Conservation (phyloP, 2,113 vertebrate species). For the Chiloscyllium plagiosum region DNA sequence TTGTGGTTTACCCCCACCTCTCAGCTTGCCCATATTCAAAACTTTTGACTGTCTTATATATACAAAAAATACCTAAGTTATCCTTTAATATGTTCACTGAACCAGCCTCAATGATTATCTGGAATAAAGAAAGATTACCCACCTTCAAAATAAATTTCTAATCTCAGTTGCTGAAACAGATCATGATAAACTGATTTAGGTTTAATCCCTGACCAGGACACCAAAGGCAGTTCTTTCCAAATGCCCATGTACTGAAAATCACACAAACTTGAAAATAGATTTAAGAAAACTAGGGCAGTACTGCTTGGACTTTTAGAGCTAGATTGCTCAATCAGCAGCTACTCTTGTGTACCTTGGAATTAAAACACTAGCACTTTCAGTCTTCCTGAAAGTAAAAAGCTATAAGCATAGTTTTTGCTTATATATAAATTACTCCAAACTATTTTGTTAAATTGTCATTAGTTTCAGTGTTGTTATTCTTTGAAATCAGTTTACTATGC, state of each 20-base stretch:
- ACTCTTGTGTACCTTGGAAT: background rate
- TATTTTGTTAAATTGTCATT: background rate
- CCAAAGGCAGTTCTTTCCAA: background rate
- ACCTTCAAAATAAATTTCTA: background rate
- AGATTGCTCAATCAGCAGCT: background rate
- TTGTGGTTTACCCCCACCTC: background rate
- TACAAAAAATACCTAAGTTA: background rate
- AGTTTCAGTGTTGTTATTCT: background rate
- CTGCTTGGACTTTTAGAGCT: background rate
- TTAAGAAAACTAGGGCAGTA: background rate
- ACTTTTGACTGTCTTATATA: background rate
- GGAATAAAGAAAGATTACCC: background rate
- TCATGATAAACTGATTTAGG: background rate
- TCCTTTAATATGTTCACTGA: background rate
- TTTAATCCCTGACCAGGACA: background rate
- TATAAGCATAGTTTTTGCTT: background rate
- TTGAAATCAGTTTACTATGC: background rate
- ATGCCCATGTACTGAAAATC: background rate
- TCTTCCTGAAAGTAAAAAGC: background rate
- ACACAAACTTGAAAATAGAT: background rate
- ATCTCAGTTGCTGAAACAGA: background rate
- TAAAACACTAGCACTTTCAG: background rate
- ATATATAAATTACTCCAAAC: background rate
- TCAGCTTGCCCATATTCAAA: no score
- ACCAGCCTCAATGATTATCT: background rate